Base-by-base conservation (phyloP, 2,797 vertebrate species). In the Lepus townsendii region DNA sequence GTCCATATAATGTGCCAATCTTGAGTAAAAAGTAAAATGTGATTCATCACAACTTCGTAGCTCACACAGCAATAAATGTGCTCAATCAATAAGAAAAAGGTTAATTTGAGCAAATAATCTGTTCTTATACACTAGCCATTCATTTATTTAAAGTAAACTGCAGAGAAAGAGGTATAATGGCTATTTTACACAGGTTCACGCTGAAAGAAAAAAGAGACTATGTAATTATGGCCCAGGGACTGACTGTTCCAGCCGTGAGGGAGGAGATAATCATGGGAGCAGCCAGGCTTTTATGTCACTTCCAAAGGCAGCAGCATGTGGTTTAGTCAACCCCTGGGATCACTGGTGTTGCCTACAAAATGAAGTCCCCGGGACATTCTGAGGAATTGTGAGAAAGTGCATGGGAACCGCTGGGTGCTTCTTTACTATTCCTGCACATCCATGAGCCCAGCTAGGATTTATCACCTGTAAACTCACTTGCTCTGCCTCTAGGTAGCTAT, bases 31-130 rank as follows among this genome's bases (percentile, higher is more conserved):
- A 32, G 35, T 83, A 91, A 95, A 20, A 95, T 89, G 42, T 57
- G 83, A 87, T 94, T 96, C 4, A 90, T 12, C 47, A 73, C 54
- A 86, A 86, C 32, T 79, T 42, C 60, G 60, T 73, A 88, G 57
- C 71, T 89, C 60, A 80, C 75, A 71, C 8, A 68, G 35, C 50
- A 93, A 32, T 95, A 83, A 47, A 72, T 91, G 63, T 80, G 20
- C 35, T 83, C 84, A 90, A 83, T 60, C 7, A 14, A 68, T 92
- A 95, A 73, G 79, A 82, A 80, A 88, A 26, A 71, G 88, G 57
- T 91, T 96, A 82, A 96, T 96, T 90, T 96, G 84, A 68, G 32
- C 83, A 90, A 95, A 93, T 96, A 83, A 84, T 95, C 65, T 94
- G 38, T 83, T 77, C 60, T 83, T 92, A 85, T 13, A 90, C 6